Evolutionary conservation across 2,888 invertebrate genomes (phyloP).

Genomic region (Parnassius apollo): DNA sequence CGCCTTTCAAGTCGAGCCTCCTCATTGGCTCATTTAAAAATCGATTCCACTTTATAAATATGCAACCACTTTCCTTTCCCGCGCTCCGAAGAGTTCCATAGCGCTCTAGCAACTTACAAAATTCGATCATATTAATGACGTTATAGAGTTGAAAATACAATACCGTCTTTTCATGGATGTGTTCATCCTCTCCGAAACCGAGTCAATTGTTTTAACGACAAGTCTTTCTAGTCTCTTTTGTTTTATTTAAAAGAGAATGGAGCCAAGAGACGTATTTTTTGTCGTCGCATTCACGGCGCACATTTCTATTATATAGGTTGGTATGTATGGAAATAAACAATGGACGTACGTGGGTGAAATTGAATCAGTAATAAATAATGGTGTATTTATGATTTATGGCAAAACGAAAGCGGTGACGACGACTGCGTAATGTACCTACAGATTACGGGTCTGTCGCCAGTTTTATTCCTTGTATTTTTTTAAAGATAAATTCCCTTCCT

Average conservation of each 20-base stretch:
- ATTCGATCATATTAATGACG: conserved; percentile 31
- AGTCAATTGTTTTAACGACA: conserved; percentile 78
- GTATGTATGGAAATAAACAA: conserved; percentile 64
- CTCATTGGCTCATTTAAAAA: conserved; percentile 79
- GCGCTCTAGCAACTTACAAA: conserved; percentile 28
- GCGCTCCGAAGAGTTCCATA: conserved; percentile 41
- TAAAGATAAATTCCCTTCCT: too few relatives aligned
- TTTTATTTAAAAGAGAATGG: conserved; percentile 75
- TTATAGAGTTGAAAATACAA: conserved; percentile 40
- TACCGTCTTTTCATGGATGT: conserved; percentile 40
- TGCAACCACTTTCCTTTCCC: conserved; percentile 72
- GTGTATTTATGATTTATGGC: conserved; percentile 71
- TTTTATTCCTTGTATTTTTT: conserved; percentile 4
- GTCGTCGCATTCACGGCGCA: conserved; percentile 45
- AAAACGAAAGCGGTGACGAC: conserved; percentile 35
- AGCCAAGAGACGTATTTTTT: conserved; percentile 64
- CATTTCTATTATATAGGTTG: conserved; percentile 48
- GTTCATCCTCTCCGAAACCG: conserved; percentile 44
- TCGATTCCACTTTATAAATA: conserved; percentile 81
- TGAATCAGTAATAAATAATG: conserved; percentile 77
- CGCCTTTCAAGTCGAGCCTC: conserved; percentile 63
- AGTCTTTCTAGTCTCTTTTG: conserved; percentile 77
- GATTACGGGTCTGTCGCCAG: conserved; percentile 29
- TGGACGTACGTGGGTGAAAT: conserved; percentile 69
- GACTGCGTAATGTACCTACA: conserved; percentile 3